Percentiles rank a stretch among this genome's conserved stretches.
Conservation (phyloP, 2,888 invertebrate species). For the Tinea semifulvella region DNA sequence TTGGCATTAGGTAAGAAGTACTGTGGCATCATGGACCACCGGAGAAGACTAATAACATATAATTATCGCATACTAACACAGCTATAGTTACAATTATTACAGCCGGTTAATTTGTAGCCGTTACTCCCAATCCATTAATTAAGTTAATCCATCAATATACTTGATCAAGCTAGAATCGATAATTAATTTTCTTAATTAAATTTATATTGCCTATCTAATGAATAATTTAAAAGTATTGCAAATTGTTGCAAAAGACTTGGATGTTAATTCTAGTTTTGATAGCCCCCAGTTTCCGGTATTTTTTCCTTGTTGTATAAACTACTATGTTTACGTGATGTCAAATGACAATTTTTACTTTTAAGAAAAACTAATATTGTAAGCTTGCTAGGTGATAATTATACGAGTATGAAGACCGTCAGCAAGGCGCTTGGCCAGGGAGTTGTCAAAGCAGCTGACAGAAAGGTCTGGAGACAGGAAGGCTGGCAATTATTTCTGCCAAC, state of each 20-base stretch:
- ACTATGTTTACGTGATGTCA: too few relatives aligned
- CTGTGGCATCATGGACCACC: constrained; percentile 10
- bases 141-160: constrained; percentile 1
- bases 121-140: constrained; percentile 6
- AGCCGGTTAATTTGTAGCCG: constrained; percentile 2
- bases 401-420: too few relatives aligned
- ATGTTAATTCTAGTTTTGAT: too few relatives aligned
- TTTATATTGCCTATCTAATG: neutral
- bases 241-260: constrained; percentile 2
- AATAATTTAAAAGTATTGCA: constrained; percentile 4
- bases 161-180: neutral
- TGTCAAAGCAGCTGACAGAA: too few relatives aligned
- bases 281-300: too few relatives aligned
- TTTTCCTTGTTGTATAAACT: neutral
- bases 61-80: constrained; percentile 12
- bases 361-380: too few relatives aligned
- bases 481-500: too few relatives aligned
- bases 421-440: too few relatives aligned
- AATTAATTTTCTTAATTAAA: constrained; percentile 6
- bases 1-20: neutral
- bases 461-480: too few relatives aligned
- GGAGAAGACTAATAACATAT: constrained; percentile 9
- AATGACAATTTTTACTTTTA: too few relatives aligned
- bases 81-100: constrained; percentile 7
- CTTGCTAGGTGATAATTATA: too few relatives aligned